A percentile compares a stretch with the other conserved stretches of the same genome.
These are phyloP conservation scores for Peromyscus polionotus DNA, from an alignment of 2,113 vertebrate species.

Conservation along the genomic window DNA sequence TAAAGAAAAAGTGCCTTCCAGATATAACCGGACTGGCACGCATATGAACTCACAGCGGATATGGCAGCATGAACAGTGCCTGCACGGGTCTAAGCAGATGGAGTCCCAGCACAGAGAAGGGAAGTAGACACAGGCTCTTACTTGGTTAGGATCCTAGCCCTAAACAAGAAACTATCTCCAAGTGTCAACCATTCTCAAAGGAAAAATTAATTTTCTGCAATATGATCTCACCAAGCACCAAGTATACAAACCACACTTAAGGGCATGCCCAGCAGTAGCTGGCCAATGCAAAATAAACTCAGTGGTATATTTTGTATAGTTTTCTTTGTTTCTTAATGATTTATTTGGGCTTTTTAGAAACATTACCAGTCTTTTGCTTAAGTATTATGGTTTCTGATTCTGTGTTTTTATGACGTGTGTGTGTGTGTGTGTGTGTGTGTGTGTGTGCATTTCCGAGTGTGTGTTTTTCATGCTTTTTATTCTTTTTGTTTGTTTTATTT, in stretches of 20 bases:
- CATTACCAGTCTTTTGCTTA: not conserved
- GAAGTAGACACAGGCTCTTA: not conserved
- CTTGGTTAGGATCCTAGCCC: not conserved
- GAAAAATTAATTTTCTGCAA: not conserved
- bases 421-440: not conserved
- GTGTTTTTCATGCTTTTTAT: not conserved
- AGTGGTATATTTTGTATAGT: not conserved
- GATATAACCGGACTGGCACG: not conserved
- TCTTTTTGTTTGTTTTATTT: not conserved
- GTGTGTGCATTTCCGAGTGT: not conserved
- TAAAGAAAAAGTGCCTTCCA: not conserved
- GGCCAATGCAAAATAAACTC: not conserved
- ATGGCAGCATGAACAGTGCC: not conserved
- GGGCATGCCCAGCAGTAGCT: not conserved
- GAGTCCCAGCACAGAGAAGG: not conserved
- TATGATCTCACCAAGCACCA: not conserved
- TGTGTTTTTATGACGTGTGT: not conserved
- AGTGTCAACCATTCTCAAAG: not conserved
- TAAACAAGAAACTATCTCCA: not conserved
- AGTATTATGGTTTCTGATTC: not conserved
- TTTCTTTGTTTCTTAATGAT: not conserved
- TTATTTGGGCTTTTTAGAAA: not conserved
- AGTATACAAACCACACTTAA: not conserved
- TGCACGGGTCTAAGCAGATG: not conserved
- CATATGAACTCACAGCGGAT: not conserved